phyloP scores from a whole-genome alignment of 2,797 vertebrate species.

The Phataginus tetradactyla region DNA sequence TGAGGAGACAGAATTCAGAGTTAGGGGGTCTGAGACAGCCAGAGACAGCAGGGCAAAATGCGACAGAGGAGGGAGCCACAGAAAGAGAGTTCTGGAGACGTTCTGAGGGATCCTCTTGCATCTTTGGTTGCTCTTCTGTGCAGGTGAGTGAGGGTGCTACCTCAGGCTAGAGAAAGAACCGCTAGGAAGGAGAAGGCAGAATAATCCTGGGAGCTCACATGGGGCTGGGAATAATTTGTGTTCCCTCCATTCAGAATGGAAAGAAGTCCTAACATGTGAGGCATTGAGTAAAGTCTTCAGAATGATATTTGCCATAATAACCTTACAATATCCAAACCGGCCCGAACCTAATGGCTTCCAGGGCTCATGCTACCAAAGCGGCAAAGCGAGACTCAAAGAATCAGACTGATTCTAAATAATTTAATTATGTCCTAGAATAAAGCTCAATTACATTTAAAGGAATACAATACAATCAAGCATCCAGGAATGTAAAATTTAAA shows the following conservation, averaged over 20 bases:
- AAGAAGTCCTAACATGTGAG: neutral
- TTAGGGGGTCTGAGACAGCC: neutral
- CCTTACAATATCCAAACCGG: neutral
- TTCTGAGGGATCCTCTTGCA: neutral
- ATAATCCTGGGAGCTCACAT: neutral
- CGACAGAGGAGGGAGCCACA: neutral
- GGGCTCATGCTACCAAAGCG: neutral
- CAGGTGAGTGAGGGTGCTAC: neutral
- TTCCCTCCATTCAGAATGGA: neutral
- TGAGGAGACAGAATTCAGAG: neutral
- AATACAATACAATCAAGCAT: neutral
- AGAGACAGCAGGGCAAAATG: neutral
- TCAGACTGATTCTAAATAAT: slow-evolving; percentile 24
- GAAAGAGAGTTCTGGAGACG: neutral
- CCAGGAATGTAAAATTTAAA: slow-evolving; percentile 7
- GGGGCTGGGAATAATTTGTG: neutral
- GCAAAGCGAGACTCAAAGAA: neutral
- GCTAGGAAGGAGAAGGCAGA: neutral
- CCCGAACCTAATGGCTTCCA: neutral
- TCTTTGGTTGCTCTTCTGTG: neutral
- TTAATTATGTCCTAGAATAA: neutral
- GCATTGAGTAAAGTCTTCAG: neutral
- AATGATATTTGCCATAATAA: neutral
- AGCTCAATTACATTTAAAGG: neutral
- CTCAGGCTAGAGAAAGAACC: neutral